These are phyloP conservation scores for Basileuterus tristriatus DNA, from an alignment of 2,797 vertebrate genomes.

Conservation along the genomic window DNA sequence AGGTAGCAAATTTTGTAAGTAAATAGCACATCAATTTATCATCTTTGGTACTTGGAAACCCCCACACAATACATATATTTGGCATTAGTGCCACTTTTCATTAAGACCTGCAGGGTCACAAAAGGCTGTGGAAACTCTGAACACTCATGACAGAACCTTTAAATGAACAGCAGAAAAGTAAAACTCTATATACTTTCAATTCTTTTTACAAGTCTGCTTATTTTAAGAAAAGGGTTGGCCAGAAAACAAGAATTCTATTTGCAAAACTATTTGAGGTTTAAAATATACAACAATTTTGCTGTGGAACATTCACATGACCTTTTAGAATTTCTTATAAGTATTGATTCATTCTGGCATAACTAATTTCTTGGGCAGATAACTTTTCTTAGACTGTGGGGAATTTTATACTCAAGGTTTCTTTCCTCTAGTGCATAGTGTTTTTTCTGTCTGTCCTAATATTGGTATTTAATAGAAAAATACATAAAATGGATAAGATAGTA, in stretches of 20 bases:
- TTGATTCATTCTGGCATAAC: not conserved
- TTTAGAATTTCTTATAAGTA: conserved; percentile 4
- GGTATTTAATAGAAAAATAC: not conserved
- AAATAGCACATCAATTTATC: not conserved
- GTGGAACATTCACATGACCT: not conserved
- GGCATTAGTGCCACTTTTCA: not conserved
- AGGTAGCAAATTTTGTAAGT: not conserved
- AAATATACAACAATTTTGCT: not conserved
- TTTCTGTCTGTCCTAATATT: not conserved
- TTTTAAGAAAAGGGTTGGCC: not conserved
- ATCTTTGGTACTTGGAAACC: not conserved
- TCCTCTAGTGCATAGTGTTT: not conserved
- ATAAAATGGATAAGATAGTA: not conserved
- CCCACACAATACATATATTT: not conserved
- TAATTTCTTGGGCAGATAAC: not conserved
- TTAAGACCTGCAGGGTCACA: not conserved
- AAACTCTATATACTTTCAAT: not conserved
- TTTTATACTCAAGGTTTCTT: not conserved
- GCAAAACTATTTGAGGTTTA: conserved; percentile 39
- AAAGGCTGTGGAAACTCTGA: not conserved
- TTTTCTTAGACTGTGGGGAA: not conserved
- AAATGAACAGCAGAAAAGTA: not conserved
- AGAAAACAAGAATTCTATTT: conserved; percentile 32
- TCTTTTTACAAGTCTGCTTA: not conserved
- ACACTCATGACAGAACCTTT: not conserved